A percentile compares a stretch with the other conserved stretches of the same genome.
These are phyloP conservation scores for Perognathus longimembris DNA, from an alignment of 2,113 vertebrate genomes.

Conservation along the genomic window DNA sequence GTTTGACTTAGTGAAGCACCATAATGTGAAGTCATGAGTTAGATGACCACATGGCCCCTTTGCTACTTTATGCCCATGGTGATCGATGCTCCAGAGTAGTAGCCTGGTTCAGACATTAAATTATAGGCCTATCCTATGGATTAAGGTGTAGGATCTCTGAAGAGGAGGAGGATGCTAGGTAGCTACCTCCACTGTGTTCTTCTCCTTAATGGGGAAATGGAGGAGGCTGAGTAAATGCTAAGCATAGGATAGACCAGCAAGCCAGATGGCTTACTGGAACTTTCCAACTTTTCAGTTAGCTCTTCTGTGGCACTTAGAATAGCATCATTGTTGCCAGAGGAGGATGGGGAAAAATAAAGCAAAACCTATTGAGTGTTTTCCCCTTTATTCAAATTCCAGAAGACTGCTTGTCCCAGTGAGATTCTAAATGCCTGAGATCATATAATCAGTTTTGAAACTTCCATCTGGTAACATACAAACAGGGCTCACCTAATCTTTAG, in stretches of 20 bases:
- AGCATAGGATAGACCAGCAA: not conserved
- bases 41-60: not conserved
- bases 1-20: not conserved
- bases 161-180: not conserved
- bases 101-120: not conserved
- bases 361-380: not conserved
- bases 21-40: not conserved
- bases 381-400: not conserved
- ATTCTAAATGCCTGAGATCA: not conserved
- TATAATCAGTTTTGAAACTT: not conserved
- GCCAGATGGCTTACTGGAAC: not conserved
- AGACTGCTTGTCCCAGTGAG: too few species aligned
- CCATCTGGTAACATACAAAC: not conserved
- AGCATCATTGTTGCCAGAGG: not conserved
- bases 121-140: not conserved
- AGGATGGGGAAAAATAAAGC: not conserved
- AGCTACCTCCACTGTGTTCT: not conserved
- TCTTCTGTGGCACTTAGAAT: not conserved
- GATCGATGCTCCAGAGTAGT: not conserved
- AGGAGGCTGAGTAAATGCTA: not conserved
- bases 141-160: not conserved
- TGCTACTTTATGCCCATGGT: not conserved
- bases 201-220: not conserved
- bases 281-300: conserved; percentile 20
- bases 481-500: conserved; percentile 1